Base-by-base conservation (phyloP, 2,797 vertebrate species). In the Propithecus perrieri region DNA sequence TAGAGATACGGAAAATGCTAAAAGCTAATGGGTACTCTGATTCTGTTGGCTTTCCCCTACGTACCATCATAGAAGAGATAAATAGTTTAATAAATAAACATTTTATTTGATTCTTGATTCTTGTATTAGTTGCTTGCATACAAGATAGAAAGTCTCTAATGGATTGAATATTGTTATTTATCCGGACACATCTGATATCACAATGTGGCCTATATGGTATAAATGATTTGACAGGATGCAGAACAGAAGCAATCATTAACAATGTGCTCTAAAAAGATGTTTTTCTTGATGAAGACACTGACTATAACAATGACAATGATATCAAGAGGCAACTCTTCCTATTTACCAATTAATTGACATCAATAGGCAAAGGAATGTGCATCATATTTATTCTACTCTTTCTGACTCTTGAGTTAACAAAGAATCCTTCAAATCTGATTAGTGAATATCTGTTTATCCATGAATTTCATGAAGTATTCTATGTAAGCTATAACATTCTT, bases 91-190 rank as follows among this genome's bases (percentile, higher is more conserved):
- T 92, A 91, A 79, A 93, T 57, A 93, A 69, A 50, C 46, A 91
- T 48, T 83, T 96, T 41, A 91, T 84, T 85, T 83, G 24, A 67
- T 72, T 88, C 38, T 76, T 85, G 26, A 95, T 69, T 97, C 72
- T 48, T 78, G 0, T 71, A 50, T 28, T 85, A 87, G 65, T 72
- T 91, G 6, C 63, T 48, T 71, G 8, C 4, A 86, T 76, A 80
- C 24, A 76, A 86, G 26, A 28, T 55, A 43, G 50, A 79, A 69
- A 14, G 5, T 86, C 6, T 69, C 35, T 57, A 72, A 48, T 76
- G 15, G 28, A 61, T 65, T 41, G 17, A 85, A 87, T 95, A 89
- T 41, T 86, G 7, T 41, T 50, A 43, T 57, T 80, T n/a, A 78
- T 35, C n/a, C 2, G 0, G 22, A 89, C 57, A 92, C 63, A 15